Percentiles rank a stretch among this genome's conserved stretches.
phyloP scores from a whole-genome alignment of 2,888 invertebrate genomes.

The Neuroscelio doddi region DNA sequence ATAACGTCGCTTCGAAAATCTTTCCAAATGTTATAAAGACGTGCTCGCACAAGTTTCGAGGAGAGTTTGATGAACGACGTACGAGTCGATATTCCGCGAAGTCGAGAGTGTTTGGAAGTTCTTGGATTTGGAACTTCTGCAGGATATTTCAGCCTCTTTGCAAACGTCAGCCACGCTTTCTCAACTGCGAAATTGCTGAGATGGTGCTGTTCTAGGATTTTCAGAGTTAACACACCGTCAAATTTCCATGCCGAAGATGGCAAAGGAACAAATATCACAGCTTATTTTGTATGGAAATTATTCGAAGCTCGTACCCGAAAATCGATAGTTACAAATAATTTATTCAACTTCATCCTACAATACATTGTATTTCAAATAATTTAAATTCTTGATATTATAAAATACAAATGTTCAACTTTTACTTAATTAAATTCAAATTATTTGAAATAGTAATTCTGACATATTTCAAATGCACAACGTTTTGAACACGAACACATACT shows the following conservation, averaged over 20 bases:
- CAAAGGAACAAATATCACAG: conserved; percentile 26
- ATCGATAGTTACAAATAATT: no score
- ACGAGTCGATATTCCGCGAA: conserved; percentile 44
- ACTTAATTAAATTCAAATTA: no score
- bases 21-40: conserved; percentile 49
- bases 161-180: conserved; percentile 46
- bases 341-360: no score
- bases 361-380: no score
- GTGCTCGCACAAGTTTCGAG: conserved; percentile 43
- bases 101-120: conserved; percentile 42
- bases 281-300: no score
- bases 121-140: conserved; percentile 45
- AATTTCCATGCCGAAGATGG: conserved; percentile 36
- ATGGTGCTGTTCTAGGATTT: conserved; percentile 38
- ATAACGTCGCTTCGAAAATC: conserved; percentile 43
- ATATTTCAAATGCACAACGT: no score
- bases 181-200: conserved; percentile 46
- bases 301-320: no score
- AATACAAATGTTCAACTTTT: no score
- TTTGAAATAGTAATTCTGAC: no score
- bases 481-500: no score
- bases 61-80: conserved; percentile 49
- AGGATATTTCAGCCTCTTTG: conserved; percentile 46
- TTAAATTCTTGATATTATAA: no score
- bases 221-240: conserved; percentile 45